phyloP scores from a whole-genome alignment of 2,113 vertebrate species.

The Emydocephalus ijimae region DNA sequence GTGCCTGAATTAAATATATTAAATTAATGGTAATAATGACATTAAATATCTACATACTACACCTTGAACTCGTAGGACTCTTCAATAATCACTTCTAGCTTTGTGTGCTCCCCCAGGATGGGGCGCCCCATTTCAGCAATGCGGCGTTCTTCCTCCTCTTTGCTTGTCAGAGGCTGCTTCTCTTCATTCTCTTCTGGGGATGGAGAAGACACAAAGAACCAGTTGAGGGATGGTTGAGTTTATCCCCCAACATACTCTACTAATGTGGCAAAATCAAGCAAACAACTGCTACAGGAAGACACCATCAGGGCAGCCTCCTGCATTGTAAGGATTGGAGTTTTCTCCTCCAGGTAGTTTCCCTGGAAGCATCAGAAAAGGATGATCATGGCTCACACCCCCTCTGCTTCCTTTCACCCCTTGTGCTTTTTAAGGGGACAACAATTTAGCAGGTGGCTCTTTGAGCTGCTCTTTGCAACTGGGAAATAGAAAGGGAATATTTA shows the following conservation, averaged over 20 bases:
- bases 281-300: conserved; percentile 23
- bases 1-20: not conserved
- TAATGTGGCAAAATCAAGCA: not conserved
- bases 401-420: not conserved
- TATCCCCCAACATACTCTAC: not conserved
- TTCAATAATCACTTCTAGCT: conserved; percentile 89
- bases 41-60: not conserved
- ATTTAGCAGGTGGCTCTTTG: not conserved
- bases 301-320: not conserved
- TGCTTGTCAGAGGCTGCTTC: conserved; percentile 77
- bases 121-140: conserved; percentile 90
- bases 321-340: not conserved
- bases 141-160: conserved; percentile 87
- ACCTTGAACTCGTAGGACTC: conserved; percentile 99
- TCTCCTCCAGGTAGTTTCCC: not conserved
- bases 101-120: conserved; percentile 82
- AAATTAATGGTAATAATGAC: not conserved
- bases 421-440: not conserved
- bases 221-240: conserved; percentile 37
- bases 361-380: not conserved
- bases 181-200: conserved; percentile 76
- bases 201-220: conserved; percentile 44
- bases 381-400: not conserved
- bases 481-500: not conserved
- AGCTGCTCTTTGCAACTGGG: not conserved